Evolutionary conservation across 2,797 vertebrate genomes (phyloP), one percentile per base, ranked within the genome.

Genomic region (Okamejei kenojei): DNA sequence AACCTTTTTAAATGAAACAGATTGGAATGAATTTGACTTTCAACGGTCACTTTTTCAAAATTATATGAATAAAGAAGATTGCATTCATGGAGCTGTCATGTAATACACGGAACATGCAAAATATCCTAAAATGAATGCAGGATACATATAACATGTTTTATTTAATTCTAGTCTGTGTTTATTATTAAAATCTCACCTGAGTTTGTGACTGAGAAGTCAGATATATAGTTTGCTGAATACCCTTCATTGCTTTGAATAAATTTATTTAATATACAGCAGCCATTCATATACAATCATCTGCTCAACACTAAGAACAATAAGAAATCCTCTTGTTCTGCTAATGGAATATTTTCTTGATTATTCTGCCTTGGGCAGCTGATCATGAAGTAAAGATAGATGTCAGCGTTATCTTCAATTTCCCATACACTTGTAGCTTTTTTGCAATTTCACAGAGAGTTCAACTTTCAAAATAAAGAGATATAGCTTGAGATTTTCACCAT

Each of bases 381-480:
- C 71, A 92, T 92, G 65, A 76, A 17, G 73, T 76, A 58, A 74
- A 58, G 35, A 92, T 45, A 58, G 15, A 73, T 74, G 38, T 73
- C 71, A 45, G 21, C 71, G 71, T 92, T 92, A 92, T 92, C 68
- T 54, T 35, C 19, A 74, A 38, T 76, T 76, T 38, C 13, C 38
- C 26, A 76, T 58, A n/a, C 58, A 93, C 93, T 93, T 94, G 90
- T 93, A 93, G 63, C 93, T 95, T 54, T 54, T 90, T 93, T 92
- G 94, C 93, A 94, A 93, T 76, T 91, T 93, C 92, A 94, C 94
- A 32, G 35, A 82, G 21, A 93, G 93, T 93, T 93, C 93, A 74
- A 94, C 94, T 19, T 94, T 95, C 94, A 95, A 94, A 93, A 95
- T 94, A 93, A 84, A 92, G 29, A 93, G 94, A 94, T 71, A 94